These are phyloP conservation scores for Pica pica DNA, from an alignment of 2,113 vertebrate species.

Conservation along the genomic window DNA sequence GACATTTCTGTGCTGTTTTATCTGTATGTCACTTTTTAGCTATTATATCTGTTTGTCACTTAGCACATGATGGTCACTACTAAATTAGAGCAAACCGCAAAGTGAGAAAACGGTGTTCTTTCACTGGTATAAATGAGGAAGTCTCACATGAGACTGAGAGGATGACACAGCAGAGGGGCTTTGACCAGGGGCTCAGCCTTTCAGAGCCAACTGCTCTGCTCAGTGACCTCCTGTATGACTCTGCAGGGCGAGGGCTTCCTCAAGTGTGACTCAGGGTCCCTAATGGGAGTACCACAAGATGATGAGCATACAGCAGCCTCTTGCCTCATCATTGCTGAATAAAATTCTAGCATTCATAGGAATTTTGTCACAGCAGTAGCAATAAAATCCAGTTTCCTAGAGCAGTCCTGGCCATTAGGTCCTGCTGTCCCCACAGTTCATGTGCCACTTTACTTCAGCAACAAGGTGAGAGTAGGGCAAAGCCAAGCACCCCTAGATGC, in stretches of 20 bases:
- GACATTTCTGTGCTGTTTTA: not conserved
- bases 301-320: not conserved
- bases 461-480: not conserved
- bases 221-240: not conserved
- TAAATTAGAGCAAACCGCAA: rapidly evolving
- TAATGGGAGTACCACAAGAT: not conserved
- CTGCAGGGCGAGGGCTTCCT: not conserved
- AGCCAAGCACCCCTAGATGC: not conserved
- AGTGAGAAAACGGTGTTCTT: not conserved
- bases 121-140: not conserved
- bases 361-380: not conserved
- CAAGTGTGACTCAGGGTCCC: not conserved
- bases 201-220: not conserved
- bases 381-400: not conserved
- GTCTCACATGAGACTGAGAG: rapidly evolving
- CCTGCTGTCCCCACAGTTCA: not conserved
- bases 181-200: not conserved
- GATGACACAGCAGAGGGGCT: not conserved
- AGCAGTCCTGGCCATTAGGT: not conserved
- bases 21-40: not conserved
- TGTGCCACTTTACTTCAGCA: not conserved
- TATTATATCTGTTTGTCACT: not conserved
- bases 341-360: not conserved
- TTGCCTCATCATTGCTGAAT: not conserved
- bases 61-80: not conserved